Percentiles rank a stretch among this genome's conserved stretches.
phyloP scores from a whole-genome alignment of 2,888 invertebrate genomes.

The Pimpla rufipes region DNA sequence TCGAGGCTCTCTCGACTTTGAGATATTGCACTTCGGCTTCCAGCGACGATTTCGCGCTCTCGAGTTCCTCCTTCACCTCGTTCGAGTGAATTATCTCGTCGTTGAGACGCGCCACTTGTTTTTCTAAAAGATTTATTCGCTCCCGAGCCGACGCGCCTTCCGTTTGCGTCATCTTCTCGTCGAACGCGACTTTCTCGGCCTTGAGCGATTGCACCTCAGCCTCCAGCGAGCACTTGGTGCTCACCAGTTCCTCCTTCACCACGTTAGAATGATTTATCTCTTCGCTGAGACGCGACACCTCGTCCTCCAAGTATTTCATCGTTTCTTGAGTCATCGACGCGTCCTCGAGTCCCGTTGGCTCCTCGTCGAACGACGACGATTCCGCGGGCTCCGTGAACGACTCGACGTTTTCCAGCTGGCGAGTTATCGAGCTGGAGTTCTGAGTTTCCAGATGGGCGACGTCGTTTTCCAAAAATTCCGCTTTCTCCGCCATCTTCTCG shows the following conservation, averaged over 20 bases:
- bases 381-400: not conserved
- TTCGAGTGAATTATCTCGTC: constrained; percentile 29
- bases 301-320: constrained; percentile 64
- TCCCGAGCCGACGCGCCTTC: constrained; percentile 17
- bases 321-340: constrained; percentile 21
- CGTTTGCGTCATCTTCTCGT: constrained; percentile 19
- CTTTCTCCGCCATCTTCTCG: constrained; percentile 47
- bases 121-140: constrained; percentile 35
- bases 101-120: constrained; percentile 35
- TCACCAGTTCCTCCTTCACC: constrained; percentile 10
- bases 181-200: constrained; percentile 38
- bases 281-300: constrained; percentile 67
- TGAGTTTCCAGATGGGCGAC: constrained; percentile 13
- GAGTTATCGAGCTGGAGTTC: not conserved
- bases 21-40: constrained; percentile 43
- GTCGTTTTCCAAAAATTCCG: constrained; percentile 57
- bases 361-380: not conserved
- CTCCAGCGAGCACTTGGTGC: constrained; percentile 19
- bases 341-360: not conserved
- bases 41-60: constrained; percentile 42
- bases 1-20: constrained; percentile 34
- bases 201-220: constrained; percentile 25
- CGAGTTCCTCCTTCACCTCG: constrained; percentile 22
- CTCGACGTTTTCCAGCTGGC: not conserved
- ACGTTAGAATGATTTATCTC: constrained; percentile 67